These are phyloP conservation scores for Acromyrmex heyeri DNA, from an alignment of 1,140 invertebrate species.

Conservation along the genomic window DNA sequence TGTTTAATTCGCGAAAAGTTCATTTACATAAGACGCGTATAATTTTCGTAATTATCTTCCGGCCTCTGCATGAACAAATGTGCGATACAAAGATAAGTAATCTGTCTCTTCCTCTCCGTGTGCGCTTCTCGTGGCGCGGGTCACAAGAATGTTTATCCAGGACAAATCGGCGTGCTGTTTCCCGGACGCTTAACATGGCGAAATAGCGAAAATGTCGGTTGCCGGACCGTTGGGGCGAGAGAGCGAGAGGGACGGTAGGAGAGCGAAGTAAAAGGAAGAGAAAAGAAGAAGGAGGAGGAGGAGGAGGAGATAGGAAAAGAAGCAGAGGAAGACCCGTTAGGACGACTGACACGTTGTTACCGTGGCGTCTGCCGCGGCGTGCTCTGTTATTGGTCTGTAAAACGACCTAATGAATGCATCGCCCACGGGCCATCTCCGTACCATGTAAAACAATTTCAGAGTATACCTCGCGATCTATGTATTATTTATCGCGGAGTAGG, in stretches of 20 bases:
- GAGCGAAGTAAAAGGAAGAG: constrained; percentile 36
- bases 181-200: constrained; percentile 41
- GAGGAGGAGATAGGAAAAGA: constrained; percentile 52
- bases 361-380: constrained; percentile 74
- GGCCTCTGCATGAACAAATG: constrained; percentile 7
- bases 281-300: not conserved
- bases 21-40: constrained; percentile 22
- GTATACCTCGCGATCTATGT: constrained; percentile 67
- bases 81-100: constrained; percentile 40
- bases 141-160: constrained; percentile 46
- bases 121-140: not conserved
- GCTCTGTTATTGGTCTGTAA: constrained; percentile 85
- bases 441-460: constrained; percentile 81
- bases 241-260: constrained; percentile 1
- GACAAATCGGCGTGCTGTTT: constrained; percentile 45
- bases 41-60: constrained; percentile 45
- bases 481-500: constrained; percentile 79
- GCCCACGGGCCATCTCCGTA: constrained; percentile 75
- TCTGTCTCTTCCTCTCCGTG: constrained; percentile 32
- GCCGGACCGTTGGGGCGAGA: constrained; percentile 26
- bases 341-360: constrained; percentile 85
- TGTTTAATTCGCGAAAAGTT: not conserved
- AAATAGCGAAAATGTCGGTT: constrained; percentile 65
- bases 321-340: constrained; percentile 83
- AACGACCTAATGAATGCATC: constrained; percentile 86